Evolutionary conservation across 2,797 vertebrate genomes (phyloP), one percentile per base, ranked within the genome.

Genomic region (Mallotus villosus): DNA sequence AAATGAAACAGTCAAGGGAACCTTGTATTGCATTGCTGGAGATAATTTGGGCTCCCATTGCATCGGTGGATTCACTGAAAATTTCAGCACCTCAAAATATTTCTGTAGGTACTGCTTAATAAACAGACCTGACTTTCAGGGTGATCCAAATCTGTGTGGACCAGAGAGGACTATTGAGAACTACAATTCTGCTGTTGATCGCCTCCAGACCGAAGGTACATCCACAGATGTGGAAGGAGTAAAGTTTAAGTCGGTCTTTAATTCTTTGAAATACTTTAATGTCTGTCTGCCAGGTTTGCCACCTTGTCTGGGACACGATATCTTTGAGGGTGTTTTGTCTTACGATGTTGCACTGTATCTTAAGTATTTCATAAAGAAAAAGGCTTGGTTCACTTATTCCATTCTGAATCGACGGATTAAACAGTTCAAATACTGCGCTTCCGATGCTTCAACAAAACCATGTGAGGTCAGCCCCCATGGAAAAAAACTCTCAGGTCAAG

Each of bases 271-370:
- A 22, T 37, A 58, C 46, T 80, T 83, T 59, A 65, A 79, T 77
- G 77, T 83, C 55, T 83, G 49, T 29, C 70, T 61, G 21, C 77
- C 79, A 73, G 77, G 79, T 64, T 66, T 81, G n/a, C 78, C 71
- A 0, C 81, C 73, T 34, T 82, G 73, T 61, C 37, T 70, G n/a
- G 76, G 71, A 0, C 75, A 82, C 72, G 74, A 81, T 41, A 14
- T 81, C 4, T 78, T 81, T 74, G 79, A 80, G n/a, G 81, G 81
- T 55, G 68, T 78, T 2, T 16, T 83, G 8, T 79, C 79, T 1
- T 76, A 72, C 77, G 74, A 83, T 76, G 25, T 82, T 63, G 75
- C 68, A 24, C 68, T 85, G 24, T 75, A 74, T 72, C n/a, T 78
- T 24, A 76, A 75, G 0, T 49, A 81, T 21, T 60, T 81, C 12